These are phyloP conservation scores for Aquatica leii DNA, from an alignment of 2,888 invertebrate genomes.

Conservation along the genomic window DNA sequence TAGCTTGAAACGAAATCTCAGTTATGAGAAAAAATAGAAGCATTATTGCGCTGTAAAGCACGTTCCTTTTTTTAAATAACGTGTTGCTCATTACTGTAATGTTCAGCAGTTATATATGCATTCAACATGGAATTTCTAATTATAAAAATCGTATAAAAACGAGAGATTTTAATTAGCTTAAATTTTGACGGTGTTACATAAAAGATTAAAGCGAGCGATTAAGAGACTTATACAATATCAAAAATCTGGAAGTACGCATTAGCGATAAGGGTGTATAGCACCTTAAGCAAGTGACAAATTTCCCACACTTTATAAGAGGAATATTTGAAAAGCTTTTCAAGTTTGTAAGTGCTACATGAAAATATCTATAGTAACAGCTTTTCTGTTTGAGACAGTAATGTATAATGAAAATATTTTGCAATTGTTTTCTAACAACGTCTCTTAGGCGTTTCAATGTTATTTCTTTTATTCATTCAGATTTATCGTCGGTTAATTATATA, in stretches of 20 bases:
- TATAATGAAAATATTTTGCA: constrained; percentile 2
- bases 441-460: no score
- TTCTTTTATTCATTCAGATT: no score
- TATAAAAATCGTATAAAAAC: background rate
- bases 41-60: constrained; percentile 10
- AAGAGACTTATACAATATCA: no score
- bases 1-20: constrained; percentile 20
- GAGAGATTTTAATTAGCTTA: no score
- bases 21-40: constrained; percentile 20
- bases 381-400: constrained; percentile 1
- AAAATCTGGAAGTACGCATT: constrained; percentile 2
- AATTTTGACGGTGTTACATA: no score
- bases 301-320: constrained; percentile 20
- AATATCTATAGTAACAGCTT: constrained; percentile 13
- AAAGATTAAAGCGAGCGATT: no score
- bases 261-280: background rate
- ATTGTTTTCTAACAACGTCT: no score
- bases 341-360: constrained; percentile 21
- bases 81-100: constrained; percentile 15
- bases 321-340: constrained; percentile 19
- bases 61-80: constrained; percentile 6
- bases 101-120: no score
- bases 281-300: constrained; percentile 15
- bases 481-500: no score
- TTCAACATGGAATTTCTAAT: constrained; percentile 2